phyloP scores from a whole-genome alignment of 2,888 invertebrate genomes.

The Pristionchus mayeri region DNA sequence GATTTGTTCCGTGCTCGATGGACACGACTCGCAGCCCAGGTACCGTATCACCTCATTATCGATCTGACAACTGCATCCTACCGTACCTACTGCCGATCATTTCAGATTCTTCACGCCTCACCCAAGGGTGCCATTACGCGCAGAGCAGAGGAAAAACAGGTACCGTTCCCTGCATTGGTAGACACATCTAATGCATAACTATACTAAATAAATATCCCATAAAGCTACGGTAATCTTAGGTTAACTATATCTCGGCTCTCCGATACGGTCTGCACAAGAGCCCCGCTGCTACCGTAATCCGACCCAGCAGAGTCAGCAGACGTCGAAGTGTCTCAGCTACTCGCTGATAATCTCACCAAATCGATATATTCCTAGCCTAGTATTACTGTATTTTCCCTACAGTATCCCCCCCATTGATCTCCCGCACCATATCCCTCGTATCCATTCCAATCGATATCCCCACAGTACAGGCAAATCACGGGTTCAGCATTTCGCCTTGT shows the following conservation, averaged over 20 bases:
- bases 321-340: neutral
- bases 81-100: neutral
- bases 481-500: neutral
- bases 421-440: neutral
- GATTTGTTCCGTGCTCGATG: neutral
- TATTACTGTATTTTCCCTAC: no score
- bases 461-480: neutral
- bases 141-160: neutral
- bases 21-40: neutral
- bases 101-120: neutral
- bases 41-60: neutral
- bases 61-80: neutral
- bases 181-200: no score
- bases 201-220: no score
- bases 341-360: conserved; percentile 12
- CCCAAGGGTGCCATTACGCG: neutral
- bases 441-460: neutral
- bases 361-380: no score
- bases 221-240: neutral
- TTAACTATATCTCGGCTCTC: neutral
- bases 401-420: neutral
- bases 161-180: neutral
- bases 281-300: neutral
- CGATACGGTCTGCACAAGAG: conserved; percentile 10
- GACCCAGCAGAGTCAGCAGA: neutral